These are phyloP conservation scores for Oryzias woworae DNA, from an alignment of 2,113 vertebrate species.

Conservation along the genomic window DNA sequence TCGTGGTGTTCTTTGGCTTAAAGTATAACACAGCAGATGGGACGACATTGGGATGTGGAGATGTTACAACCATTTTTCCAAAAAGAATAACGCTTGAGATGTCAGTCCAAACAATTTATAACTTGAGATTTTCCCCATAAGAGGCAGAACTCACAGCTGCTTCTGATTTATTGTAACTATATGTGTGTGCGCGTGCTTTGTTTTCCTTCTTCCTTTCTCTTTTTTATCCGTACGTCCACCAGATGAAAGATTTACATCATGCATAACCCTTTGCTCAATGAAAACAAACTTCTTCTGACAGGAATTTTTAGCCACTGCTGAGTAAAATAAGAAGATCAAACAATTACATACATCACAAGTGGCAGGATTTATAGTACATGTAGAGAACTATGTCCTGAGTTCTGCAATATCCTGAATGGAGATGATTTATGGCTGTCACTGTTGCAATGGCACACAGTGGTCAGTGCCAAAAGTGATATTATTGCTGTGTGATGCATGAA, in stretches of 20 bases:
- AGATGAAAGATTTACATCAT: neutral
- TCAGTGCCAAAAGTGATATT: neutral
- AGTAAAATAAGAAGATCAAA: neutral
- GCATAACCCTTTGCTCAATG: neutral
- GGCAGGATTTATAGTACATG: neutral
- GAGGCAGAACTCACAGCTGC: neutral
- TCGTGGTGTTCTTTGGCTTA: constrained; percentile 9
- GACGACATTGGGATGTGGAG: constrained; percentile 1
- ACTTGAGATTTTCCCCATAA: neutral
- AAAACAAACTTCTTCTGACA: constrained; percentile 2
- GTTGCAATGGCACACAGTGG: neutral
- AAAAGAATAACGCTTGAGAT: constrained; percentile 7
- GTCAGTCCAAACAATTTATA: constrained; percentile 2
- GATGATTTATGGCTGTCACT: neutral
- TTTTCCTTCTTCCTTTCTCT: neutral
- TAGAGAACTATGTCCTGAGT: neutral
- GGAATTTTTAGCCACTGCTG: constrained; percentile 1
- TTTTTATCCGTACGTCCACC: neutral
- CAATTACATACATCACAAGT: neutral
- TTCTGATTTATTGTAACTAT: neutral
- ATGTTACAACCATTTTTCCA: constrained; percentile 5
- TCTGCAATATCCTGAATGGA: neutral
- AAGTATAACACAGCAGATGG: constrained; percentile 10
- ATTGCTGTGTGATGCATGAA: neutral
- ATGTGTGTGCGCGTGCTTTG: neutral